A percentile compares a stretch with the other conserved stretches of the same genome.
Conservation (phyloP, 92 coral and sea anemone genomes). For the Zoanthus gigantus region DNA sequence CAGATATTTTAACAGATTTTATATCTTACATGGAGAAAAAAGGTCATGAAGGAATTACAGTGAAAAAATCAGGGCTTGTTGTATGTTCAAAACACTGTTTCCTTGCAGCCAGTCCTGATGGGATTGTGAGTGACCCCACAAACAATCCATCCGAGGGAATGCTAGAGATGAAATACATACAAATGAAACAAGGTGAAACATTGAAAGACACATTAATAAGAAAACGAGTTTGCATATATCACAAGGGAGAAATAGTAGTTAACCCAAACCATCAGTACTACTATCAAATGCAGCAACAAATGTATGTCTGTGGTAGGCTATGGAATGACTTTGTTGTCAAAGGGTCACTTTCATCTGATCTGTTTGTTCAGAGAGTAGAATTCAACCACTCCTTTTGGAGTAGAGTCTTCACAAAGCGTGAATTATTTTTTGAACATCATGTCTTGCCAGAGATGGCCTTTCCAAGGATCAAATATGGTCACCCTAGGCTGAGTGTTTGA, state of each 20-base stretch:
- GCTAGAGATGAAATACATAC: constrained; percentile 39
- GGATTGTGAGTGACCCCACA: constrained; percentile 16
- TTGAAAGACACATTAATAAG: constrained; percentile 24
- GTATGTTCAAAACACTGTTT: constrained; percentile 39
- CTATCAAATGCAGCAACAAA: constrained; percentile 48
- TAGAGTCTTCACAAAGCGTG: too few relatives aligned
- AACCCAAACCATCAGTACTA: constrained; percentile 37
- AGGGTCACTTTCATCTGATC: too few relatives aligned
- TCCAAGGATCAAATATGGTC: too few relatives aligned
- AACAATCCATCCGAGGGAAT: constrained; percentile 30
- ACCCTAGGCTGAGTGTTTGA: too few relatives aligned
- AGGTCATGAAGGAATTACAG: constrained; percentile 52
- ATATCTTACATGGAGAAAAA: constrained; percentile 6
- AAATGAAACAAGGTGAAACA: constrained; percentile 28
- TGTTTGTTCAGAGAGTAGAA: too few relatives aligned
- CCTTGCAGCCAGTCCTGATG: constrained; percentile 56
- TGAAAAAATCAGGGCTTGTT: constrained; percentile 26
- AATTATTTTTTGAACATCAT: too few relatives aligned
- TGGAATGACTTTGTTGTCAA: too few relatives aligned
- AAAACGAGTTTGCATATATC: constrained; percentile 14
- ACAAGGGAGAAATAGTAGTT: background rate
- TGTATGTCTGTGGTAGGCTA: background rate
- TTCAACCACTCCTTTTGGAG: too few relatives aligned
- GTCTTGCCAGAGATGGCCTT: too few relatives aligned
- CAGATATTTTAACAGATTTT: constrained; percentile 24